A percentile compares a stretch with the other conserved stretches of the same genome.
Evolutionary conservation across 2,888 invertebrate species (phyloP).

Genomic region (Elegia similella): DNA sequence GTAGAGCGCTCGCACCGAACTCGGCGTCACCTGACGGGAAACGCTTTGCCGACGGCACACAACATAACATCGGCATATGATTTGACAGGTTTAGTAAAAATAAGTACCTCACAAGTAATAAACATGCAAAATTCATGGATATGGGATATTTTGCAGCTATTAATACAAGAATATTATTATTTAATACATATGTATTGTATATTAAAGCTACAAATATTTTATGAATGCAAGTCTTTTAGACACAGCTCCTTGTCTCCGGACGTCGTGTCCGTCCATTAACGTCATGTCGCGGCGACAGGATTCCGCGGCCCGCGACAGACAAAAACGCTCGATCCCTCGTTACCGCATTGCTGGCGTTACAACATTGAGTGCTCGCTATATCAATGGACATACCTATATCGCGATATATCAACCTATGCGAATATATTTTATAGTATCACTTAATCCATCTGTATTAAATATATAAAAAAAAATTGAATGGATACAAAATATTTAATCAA

Average conservation of each 20-base stretch:
- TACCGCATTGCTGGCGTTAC: conserved; percentile 10
- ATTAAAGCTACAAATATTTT: no score
- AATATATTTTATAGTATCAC: no score
- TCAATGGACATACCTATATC: background rate
- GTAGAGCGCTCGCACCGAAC: conserved; percentile 21
- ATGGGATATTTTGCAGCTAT: no score
- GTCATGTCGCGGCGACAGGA: conserved; percentile 10
- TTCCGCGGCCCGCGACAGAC: background rate
- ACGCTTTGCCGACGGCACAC: conserved; percentile 23
- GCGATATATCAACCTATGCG: background rate
- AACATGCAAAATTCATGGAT: background rate
- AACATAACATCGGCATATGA: conserved; percentile 1
- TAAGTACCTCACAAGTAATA: background rate
- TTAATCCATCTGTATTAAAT: no score
- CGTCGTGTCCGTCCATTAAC: conserved; percentile 10
- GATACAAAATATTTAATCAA: no score
- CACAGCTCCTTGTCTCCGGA: background rate
- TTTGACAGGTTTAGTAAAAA: background rate
- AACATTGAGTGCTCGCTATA: background rate
- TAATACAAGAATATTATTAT: no score
- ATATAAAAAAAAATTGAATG: no score
- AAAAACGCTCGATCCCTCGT: conserved; percentile 6
- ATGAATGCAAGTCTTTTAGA: background rate
- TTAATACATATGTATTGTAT: no score
- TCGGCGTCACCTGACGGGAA: conserved; percentile 23